These are phyloP conservation scores for Toxotes jaculatrix DNA, from an alignment of 2,113 vertebrate species.

Conservation along the genomic window DNA sequence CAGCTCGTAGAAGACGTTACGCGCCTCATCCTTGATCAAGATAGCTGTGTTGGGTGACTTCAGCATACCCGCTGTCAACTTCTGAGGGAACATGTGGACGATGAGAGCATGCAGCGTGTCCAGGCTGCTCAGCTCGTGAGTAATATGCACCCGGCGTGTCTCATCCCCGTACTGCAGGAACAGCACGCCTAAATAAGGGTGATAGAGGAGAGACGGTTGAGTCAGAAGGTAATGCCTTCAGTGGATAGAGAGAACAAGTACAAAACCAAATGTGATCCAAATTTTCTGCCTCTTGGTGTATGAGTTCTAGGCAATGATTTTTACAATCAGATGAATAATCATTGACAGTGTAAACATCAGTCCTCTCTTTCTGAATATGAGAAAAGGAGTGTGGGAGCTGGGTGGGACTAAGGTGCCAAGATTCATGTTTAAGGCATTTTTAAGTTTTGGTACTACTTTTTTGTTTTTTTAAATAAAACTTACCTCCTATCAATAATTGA, in stretches of 20 bases:
- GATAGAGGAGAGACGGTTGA: not conserved
- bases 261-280: slow-evolving; percentile 13
- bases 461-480: not conserved
- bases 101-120: slow-evolving; percentile 98
- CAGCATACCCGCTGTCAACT: slow-evolving; percentile 97
- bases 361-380: slow-evolving; percentile 13
- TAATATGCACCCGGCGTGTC: slow-evolving; percentile 97
- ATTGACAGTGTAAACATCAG: slow-evolving; percentile 6
- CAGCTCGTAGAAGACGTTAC: slow-evolving; percentile 98
- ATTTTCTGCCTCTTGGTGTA: slow-evolving; percentile 7
- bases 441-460: not conserved
- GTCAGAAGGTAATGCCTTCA: slow-evolving; percentile 6
- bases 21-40: slow-evolving; percentile 97
- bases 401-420: not conserved
- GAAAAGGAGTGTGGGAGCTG: not conserved
- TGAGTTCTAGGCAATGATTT: not conserved
- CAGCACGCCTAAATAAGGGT: slow-evolving; percentile 89
- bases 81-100: slow-evolving; percentile 99
- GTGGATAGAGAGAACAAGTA: slow-evolving; percentile 8
- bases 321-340: slow-evolving; percentile 2
- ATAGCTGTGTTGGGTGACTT: slow-evolving; percentile 98
- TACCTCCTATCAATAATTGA: slow-evolving; percentile 2
- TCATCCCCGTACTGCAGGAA: slow-evolving; percentile 99
- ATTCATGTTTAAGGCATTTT: not conserved
- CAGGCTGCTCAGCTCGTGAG: slow-evolving; percentile 98